Base-by-base conservation (phyloP, 2,113 vertebrate species). In the Progne subis region DNA sequence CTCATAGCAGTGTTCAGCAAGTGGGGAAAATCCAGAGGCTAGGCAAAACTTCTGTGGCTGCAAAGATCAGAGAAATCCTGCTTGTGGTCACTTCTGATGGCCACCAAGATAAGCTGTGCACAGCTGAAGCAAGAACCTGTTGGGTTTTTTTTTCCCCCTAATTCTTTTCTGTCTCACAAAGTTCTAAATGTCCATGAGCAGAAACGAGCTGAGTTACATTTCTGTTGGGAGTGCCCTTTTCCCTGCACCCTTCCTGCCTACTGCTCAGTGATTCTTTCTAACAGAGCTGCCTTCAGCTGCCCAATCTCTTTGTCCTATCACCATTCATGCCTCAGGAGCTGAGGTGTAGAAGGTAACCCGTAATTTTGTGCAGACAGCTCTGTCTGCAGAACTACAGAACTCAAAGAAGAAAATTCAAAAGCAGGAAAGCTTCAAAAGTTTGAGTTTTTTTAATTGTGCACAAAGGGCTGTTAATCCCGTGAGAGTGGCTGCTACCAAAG, bases 401-500 rank as follows among this genome's bases (percentile, higher is more conserved):
- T 41, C 46, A 43, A 63, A 78, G 37, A 56, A 68, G 25, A 87
- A 79, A 85, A 71, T n/a, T 63, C 39, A 52, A 75, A 71, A 88
- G 71, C 46, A 83, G 29, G 24, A 79, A 82, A 86, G 18, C 11
- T 82, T 69, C 43, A 69, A 46, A 60, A 50, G 2, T 53, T 17
- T 52, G 60, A 37, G 12, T 2, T 60, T 37, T 71, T 56, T 60
- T 6, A 44, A 53, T n/a, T 59, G n/a, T 60, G 46, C 34, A 47
- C 59, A 56, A 91, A 55, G 46, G 28, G 52, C 64, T 72, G 64
- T 94, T 82, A 92, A 94, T 88, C 85, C 94, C 65, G 74, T 94
- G 76, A 92, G 71, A 72, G 28, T 23, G 53, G 32, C 80, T 65
- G 39, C 76, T 59, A 24, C 43, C 32, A 76, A 65, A 59, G 41